phyloP scores from a whole-genome alignment of 1,140 invertebrate genomes.

The Pomacea maculata region DNA sequence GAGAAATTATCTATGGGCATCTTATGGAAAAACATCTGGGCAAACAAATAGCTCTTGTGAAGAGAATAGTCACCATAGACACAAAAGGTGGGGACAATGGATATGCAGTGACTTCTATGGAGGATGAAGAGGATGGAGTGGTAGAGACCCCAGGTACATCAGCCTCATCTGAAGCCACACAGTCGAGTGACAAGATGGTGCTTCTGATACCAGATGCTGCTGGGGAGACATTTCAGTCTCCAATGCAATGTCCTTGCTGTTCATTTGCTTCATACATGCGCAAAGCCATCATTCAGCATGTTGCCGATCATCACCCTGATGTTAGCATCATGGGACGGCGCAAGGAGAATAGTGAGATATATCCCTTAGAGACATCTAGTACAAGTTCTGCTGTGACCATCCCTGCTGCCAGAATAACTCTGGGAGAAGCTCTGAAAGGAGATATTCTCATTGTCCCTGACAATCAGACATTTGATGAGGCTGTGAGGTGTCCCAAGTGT shows the following conservation, averaged over 20 bases:
- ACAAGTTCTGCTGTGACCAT: neutral
- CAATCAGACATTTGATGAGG: constrained; percentile 31
- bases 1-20: constrained; percentile 35
- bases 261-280: constrained; percentile 25
- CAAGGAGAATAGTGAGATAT: constrained; percentile 23
- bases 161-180: neutral
- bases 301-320: constrained; percentile 28
- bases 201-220: constrained; percentile 30
- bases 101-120: constrained; percentile 38
- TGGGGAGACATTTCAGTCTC: constrained; percentile 22
- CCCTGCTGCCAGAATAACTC: constrained; percentile 11
- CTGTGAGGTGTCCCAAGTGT: constrained; percentile 33
- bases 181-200: constrained; percentile 13
- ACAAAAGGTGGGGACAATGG: constrained; percentile 33
- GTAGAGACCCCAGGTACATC: neutral
- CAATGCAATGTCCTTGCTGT: constrained; percentile 36
- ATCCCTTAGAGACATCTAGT: constrained; percentile 15
- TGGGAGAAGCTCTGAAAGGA: constrained; percentile 23
- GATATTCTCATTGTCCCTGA: constrained; percentile 38
- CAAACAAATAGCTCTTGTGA: constrained; percentile 36
- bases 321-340: constrained; percentile 30
- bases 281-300: constrained; percentile 29
- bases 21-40: constrained; percentile 36
- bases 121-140: constrained; percentile 23
- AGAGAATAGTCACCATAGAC: constrained; percentile 37